phyloP scores from a whole-genome alignment of 2,888 invertebrate species.

The Drosophila merina region DNA sequence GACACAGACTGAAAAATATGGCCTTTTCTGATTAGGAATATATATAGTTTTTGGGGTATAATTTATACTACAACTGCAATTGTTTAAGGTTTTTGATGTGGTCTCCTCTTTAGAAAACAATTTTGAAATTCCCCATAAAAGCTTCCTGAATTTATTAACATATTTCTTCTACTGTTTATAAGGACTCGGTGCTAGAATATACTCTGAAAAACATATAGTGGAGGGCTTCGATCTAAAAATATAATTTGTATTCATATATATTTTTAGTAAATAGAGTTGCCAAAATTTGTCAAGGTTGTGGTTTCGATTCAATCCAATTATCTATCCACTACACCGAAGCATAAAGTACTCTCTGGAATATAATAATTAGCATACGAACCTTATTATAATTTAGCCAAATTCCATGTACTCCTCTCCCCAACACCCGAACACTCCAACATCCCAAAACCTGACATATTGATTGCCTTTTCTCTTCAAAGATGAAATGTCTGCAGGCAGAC shows the following conservation, averaged over 20 bases:
- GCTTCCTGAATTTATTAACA: too few relatives aligned
- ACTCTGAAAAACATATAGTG: neutral
- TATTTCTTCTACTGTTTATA: neutral
- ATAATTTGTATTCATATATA: constrained; percentile 2
- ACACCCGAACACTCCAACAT: neutral
- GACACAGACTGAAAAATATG: neutral
- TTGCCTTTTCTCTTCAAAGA: constrained; percentile 62
- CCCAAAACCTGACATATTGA: constrained; percentile 17
- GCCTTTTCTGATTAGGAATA: neutral
- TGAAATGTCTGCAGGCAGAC: constrained; percentile 74
- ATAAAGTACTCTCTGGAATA: constrained; percentile 23
- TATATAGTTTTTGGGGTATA: constrained; percentile 1
- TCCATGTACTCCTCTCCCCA: constrained; percentile 65
- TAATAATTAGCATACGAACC: constrained; percentile 47
- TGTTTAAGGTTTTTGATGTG: neutral
- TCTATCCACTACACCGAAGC: constrained; percentile 18
- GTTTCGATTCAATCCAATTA: constrained; percentile 52
- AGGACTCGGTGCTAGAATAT: neutral
- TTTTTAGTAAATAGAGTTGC: constrained; percentile 76
- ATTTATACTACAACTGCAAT: neutral
- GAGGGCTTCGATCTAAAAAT: constrained; percentile 4
- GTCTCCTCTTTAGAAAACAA: neutral
- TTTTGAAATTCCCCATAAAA: neutral
- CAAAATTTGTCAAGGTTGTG: constrained; percentile 79
- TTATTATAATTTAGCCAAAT: constrained; percentile 74